Conservation (phyloP, 2,113 vertebrate species). For the Vombatus ursinus region DNA sequence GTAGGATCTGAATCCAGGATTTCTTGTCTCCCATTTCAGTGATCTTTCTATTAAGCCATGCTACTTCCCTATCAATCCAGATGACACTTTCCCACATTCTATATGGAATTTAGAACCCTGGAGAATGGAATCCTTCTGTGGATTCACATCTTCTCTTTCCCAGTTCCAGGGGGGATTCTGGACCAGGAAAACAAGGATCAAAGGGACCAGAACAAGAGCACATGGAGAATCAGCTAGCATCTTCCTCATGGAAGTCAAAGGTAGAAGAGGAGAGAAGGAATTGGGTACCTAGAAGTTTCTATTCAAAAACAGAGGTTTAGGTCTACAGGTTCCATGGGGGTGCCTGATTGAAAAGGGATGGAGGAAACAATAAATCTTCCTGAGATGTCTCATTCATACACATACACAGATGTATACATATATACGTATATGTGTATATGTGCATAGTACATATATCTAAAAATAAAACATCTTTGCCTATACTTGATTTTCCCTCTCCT, state of each 20-base stretch:
- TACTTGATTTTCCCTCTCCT: neutral
- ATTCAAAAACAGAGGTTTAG: neutral
- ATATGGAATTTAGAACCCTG: neutral
- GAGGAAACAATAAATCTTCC: no score
- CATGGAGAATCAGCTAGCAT: neutral
- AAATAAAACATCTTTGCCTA: neutral
- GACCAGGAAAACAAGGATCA: neutral
- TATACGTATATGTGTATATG: no score
- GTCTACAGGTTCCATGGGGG: neutral
- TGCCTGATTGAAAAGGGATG: no score
- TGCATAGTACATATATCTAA: neutral
- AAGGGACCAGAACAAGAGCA: neutral
- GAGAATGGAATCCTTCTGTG: neutral
- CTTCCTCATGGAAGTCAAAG: neutral
- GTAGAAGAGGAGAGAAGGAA: neutral
- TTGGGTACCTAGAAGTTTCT: neutral
- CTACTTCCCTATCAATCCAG: neutral
- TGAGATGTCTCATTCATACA: no score
- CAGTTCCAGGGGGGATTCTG: neutral
- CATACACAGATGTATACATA: no score
- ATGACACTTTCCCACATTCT: neutral
- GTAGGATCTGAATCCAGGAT: neutral
- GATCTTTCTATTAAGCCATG: neutral
- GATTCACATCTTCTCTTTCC: neutral
- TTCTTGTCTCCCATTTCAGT: neutral